Evolutionary conservation across 2,113 vertebrate genomes (phyloP), one percentile per base, ranked within the genome.

Genomic region (Pterocles orientalis): DNA sequence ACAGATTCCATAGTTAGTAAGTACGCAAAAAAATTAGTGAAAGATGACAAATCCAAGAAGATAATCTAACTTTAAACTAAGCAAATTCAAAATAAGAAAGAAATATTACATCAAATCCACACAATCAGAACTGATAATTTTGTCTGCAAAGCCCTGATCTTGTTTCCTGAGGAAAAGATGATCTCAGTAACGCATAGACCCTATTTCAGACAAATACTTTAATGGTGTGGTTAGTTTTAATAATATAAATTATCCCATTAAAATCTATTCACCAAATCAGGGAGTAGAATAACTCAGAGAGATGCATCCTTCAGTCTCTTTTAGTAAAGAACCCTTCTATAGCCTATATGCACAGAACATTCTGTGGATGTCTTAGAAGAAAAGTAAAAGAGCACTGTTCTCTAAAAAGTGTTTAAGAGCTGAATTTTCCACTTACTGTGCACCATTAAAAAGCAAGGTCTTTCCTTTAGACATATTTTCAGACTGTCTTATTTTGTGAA

Each of bases 391-490:
- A 54, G 26, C 82, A 53, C 7, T 16, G 6, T 76, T 12, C 20
- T 54, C 9, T 65, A 25, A 57, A 87, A 82, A 45, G 23, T 6
- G 6, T 73, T 58, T 80, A 14, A 73, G 25, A 83, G n/a, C 24
- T 61, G 5, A 87, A 54, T 94, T 90, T 90, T 80, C n/a, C 24
- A 39, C 36, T 36, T 61, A 69, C 57, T 8, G 6, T 54, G 5
- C 25, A 90, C 41, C 19, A 82, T 72, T 66, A 73, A 70, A 70
- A 77, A 92, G 62, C 45, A 86, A 73, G 11, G 3, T 3, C 8
- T 72, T 95, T 89, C 51, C 45, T 95, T 92, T 79, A 65, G 43
- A 19, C 51, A 14, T 50, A 26, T 90, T 80, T 94, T 91, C 50
- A 62, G 61, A 54, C 36, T 34, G 11, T 28, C n/a, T 87, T 78